Evolutionary conservation across 2,113 vertebrate genomes (phyloP).

Genomic region (Mellivora capensis): DNA sequence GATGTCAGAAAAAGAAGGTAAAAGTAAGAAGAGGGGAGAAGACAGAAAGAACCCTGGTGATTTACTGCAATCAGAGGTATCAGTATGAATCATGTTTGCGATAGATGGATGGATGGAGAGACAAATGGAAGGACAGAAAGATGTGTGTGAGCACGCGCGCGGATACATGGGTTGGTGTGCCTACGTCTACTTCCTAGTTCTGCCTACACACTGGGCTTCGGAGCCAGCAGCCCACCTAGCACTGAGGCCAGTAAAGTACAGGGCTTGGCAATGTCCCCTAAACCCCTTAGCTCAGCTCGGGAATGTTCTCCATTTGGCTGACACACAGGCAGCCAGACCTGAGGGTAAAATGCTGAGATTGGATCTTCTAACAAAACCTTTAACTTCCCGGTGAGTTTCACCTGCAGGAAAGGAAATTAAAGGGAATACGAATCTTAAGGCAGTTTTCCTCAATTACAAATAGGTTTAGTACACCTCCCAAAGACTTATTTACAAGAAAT

Average conservation of each 20-base stretch:
- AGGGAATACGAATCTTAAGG: neutral
- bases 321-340: neutral
- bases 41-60: neutral
- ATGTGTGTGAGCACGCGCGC: fast-evolving
- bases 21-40: neutral
- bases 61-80: neutral
- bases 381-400: neutral
- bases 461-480: neutral
- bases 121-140: neutral
- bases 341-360: neutral
- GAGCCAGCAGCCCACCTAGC: fast-evolving
- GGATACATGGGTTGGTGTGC: neutral
- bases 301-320: neutral
- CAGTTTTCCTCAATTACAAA: too few relatives aligned
- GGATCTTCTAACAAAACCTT: neutral
- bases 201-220: neutral
- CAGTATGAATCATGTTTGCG: fast-evolving
- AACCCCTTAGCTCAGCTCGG: fast-evolving
- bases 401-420: neutral
- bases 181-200: too few relatives aligned
- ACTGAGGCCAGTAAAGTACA: too few relatives aligned
- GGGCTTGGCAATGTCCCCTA: fast-evolving
- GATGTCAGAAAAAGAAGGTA: neutral
- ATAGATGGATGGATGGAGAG: neutral
- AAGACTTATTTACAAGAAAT: neutral